Evolutionary conservation across 1,140 invertebrate genomes (phyloP), one percentile per base, ranked within the genome.

Genomic region (Lerema accius): DNA sequence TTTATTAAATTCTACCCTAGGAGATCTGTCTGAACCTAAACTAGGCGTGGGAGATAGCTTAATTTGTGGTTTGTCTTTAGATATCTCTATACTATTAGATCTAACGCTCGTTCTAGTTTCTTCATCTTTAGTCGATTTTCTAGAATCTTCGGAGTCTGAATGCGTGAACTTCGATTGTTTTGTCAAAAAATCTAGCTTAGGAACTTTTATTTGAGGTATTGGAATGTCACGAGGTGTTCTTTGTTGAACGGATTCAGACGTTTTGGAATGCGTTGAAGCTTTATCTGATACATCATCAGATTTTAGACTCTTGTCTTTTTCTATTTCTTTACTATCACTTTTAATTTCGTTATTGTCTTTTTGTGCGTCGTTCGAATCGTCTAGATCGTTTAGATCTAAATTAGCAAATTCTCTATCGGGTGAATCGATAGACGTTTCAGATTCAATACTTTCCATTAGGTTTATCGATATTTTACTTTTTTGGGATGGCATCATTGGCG

Each of bases 401-500:
- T 89, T 89, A 0, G 79, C 83, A 39, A 87, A 88, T 67, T 92
- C 91, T 70, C 80, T 82, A 53, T 91, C 90, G 0, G 90, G 91
- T 0, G 90, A 92, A 65, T 91, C 89, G 4, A 91, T 84, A 11
- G 90, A 92, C 3, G 89, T 86, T 78, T 92, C 90, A 2, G 89
- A 91, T 72, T 91, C 90, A 11, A 92, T 90, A 51, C 88, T 91
- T 59, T 92, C 89, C 90, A 91, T 92, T 23, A 92, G 71, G 49
- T 92, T 92, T n/a, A 92, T 92, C 3, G 91, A 92, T 61, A 92
- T 87, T 82, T 91, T 91, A 61, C 73, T 91, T 63, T 86, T 89
- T 42, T 80, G 75, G 19, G 55, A 48, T 13, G 83, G 80, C 65
- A 88, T 86, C 72, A 91, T 82, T 67, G 88, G 86, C n/a, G 88